phyloP scores from a whole-genome alignment of 2,888 invertebrate species.

The Pyrgus malvae region DNA sequence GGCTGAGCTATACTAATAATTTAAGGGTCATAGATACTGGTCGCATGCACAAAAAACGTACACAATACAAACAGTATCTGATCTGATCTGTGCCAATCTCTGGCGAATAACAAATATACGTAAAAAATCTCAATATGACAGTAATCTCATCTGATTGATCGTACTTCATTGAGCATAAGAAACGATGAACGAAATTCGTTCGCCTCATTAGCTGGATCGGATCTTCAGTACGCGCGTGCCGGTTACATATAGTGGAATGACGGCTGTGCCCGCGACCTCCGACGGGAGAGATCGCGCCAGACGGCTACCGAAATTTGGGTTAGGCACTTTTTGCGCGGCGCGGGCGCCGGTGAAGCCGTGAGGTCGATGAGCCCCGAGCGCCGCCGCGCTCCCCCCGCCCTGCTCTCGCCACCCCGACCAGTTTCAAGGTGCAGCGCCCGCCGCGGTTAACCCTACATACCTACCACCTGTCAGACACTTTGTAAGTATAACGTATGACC shows the following conservation, averaged over 20 bases:
- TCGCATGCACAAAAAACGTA: too few species aligned
- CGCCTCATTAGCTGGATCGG: conserved; percentile 41
- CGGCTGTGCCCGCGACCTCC: conserved; percentile 40
- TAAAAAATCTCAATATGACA: background rate
- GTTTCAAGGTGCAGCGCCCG: conserved; percentile 77
- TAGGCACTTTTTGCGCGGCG: conserved; percentile 67
- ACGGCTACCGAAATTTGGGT: conserved; percentile 78
- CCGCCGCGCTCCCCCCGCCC: conserved; percentile 42
- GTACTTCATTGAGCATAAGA: conserved; percentile 35
- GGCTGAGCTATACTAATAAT: too few species aligned
- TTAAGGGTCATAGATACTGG: too few species aligned
- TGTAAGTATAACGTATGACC: conserved; percentile 60
- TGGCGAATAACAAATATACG: too few species aligned
- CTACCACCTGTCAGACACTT: conserved; percentile 75
- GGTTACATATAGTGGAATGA: conserved; percentile 47
- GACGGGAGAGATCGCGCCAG: conserved; percentile 66
- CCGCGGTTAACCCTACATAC: conserved; percentile 71
- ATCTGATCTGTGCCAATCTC: too few species aligned
- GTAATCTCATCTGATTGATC: conserved; percentile 29
- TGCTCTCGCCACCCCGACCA: conserved; percentile 58
- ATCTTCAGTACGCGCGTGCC: conserved; percentile 55
- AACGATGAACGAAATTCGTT: conserved; percentile 33
- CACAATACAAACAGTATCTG: too few species aligned
- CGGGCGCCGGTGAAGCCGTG: conserved; percentile 57
- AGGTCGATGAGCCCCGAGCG: conserved; percentile 69